phyloP scores from a whole-genome alignment of 2,113 vertebrate species.

The Caracal caracal region DNA sequence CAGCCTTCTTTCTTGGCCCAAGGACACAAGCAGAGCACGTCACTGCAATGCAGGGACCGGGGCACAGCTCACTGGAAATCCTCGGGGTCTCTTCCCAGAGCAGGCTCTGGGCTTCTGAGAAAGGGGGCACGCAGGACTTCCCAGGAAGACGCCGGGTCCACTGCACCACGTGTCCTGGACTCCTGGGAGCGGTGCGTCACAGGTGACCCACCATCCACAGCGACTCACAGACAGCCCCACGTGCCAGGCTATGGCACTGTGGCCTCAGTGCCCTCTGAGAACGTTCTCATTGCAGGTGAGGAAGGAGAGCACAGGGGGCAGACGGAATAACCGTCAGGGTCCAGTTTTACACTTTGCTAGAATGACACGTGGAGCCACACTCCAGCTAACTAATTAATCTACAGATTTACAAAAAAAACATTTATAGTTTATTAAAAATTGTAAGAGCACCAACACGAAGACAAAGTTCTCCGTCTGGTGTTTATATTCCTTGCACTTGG shows the following conservation, averaged over 20 bases:
- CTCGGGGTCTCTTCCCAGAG: accelerated
- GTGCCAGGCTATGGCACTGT: accelerated
- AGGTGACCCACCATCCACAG: neutral
- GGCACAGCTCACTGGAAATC: accelerated
- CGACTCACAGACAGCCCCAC: neutral
- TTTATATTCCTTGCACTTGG: neutral
- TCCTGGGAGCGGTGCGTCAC: too few relatives aligned
- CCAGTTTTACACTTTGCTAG: neutral
- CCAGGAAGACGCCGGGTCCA: accelerated
- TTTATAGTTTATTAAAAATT: neutral
- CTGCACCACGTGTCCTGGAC: accelerated
- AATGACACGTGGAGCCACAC: neutral
- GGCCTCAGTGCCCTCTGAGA: accelerated
- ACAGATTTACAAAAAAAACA: neutral
- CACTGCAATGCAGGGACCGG: accelerated
- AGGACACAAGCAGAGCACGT: neutral
- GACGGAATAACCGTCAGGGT: accelerated
- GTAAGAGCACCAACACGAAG: neutral
- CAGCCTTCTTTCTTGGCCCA: neutral
- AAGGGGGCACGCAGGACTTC: neutral
- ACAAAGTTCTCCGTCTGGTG: neutral
- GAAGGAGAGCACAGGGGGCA: neutral
- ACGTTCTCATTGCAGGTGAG: neutral
- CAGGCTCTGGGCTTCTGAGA: neutral
- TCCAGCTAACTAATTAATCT: neutral